Base-by-base conservation (phyloP, 2,888 invertebrate genomes). In the Aphodius granarius region DNA sequence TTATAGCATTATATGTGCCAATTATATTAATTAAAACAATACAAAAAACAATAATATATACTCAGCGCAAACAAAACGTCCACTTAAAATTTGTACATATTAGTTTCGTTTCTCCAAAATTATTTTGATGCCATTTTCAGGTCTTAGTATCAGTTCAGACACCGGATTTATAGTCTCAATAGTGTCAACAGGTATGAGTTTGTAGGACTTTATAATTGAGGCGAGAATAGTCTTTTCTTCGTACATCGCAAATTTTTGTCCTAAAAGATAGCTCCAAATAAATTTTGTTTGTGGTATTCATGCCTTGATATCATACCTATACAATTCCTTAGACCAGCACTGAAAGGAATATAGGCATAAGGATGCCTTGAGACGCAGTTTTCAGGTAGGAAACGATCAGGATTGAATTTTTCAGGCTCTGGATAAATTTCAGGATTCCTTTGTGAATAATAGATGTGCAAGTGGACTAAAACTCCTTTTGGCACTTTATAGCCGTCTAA, bases 381-480 rank as follows among this genome's bases (percentile, higher is more conserved):
- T 76, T 86, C 85, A 3, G 85, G 84, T 21, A 85, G 79, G 79
- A 86, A 86, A 63, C 84, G 82, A 76, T 86, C 86, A 1, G 86
- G 86, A 78, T 86, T 82, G 77, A 85, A 86, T 19, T 78, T 78
- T 23, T 83, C 81, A 17, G 86, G 86, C 13, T 86, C 81, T 0
- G 84, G 83, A 76, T 81, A 86, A 72, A 84, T 82, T 18, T 81
- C 78, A 2, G 84, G 82, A 80, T 88, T 86, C 63, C 85, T 82
- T 79, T 89, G 89, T 13, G 86, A 70, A 17, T 81, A 78, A 76
- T 81, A 81, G 4, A 86, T 79, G 66, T 83, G 83, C 13, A 87
- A 77, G 13, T 79, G 74, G 13, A 80, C 78, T 79, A 77, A 72
- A 16, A 77, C 78, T 13, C 82, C 83, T 6, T 81, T 81, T 3